Conservation (phyloP, 2,888 invertebrate genomes). For the Ochropleura plecta region DNA sequence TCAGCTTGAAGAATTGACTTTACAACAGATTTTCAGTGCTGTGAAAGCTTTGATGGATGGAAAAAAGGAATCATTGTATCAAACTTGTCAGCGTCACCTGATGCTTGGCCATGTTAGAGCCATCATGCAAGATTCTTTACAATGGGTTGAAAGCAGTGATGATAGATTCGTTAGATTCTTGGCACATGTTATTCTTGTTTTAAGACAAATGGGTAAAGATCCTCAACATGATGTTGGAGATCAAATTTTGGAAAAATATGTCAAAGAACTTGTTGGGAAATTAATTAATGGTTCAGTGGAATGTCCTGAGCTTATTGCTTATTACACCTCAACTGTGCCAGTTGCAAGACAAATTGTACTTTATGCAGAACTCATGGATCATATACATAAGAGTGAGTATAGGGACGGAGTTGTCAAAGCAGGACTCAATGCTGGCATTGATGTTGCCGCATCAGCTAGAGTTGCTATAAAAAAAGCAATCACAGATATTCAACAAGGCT, state of each 20-base stretch:
- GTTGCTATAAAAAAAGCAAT: conserved; percentile 95
- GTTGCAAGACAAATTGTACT: conserved; percentile 86
- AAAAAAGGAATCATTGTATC: conserved; percentile 92
- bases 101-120: conserved; percentile 95
- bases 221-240: conserved; percentile 93
- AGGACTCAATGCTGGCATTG: conserved; percentile 94
- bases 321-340: conserved; percentile 95
- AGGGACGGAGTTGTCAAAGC: conserved; percentile 92
- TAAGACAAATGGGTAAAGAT: conserved; percentile 94
- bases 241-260: conserved; percentile 94
- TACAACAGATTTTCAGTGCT: conserved; percentile 85
- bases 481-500: conserved; percentile 84
- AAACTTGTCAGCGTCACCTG: conserved; percentile 95
- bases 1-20: conserved; percentile 80
- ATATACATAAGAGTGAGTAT: conserved; percentile 92
- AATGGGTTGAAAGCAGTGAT: conserved; percentile 91
- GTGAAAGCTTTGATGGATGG: conserved; percentile 87
- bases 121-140: conserved; percentile 93
- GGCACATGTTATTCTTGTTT: conserved; percentile 95
- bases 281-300: conserved; percentile 88
- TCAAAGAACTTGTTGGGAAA: conserved; percentile 92
- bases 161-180: conserved; percentile 94
- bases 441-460: conserved; percentile 96
- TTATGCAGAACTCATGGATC: conserved; percentile 93
- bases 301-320: conserved; percentile 95